Evolutionary conservation across 2,797 vertebrate genomes (phyloP), one percentile per base, ranked within the genome.

Genomic region (Rhinoraja longicauda): DNA sequence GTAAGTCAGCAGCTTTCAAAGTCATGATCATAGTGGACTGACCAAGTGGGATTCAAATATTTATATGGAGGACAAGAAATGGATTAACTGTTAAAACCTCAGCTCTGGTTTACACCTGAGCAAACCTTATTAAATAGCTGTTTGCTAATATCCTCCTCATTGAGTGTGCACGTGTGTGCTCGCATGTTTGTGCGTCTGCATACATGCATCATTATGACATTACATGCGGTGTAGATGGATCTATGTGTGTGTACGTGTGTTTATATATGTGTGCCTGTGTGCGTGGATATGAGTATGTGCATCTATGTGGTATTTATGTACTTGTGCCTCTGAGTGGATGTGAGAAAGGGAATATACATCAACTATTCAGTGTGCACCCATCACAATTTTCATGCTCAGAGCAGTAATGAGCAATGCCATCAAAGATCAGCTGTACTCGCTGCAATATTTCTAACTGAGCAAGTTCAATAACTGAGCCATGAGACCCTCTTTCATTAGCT

Each of bases 1-100:
- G 7, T 53, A 73, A 92, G 70, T 92, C 90, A 75, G 90, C 19
- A 7, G 90, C 29, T 92, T 75, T 57, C 92, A 92, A 72, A 92
- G 26, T 57, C 90, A n/a, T 45, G 90, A 53, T 39, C 36, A 53
- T 24, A n/a, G 39, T 70, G 70, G 45, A 32, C 36, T 57, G 10
- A 92, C 67, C 21, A 7, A 75, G 26, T 29, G 70, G 39, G 36
- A 17, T 39, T 53, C 39, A 6, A 92, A 73, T 92, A 32, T 73
- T 75, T 75, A 5, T n/a, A 53, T 53, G 39, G 36, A 53, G 36
- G 10, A 21, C 26, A 5, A 73, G 21, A 7, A 39, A 45, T 73
- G 39, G 36, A 72, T 91, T 91, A 73, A 45, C 32, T 45, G 90
- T 53, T 72, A 15, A 92, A 91, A 72, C 64, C 5, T 32, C 67